Conservation (phyloP, 2,888 invertebrate genomes). For the Tachystola acroxantha region DNA sequence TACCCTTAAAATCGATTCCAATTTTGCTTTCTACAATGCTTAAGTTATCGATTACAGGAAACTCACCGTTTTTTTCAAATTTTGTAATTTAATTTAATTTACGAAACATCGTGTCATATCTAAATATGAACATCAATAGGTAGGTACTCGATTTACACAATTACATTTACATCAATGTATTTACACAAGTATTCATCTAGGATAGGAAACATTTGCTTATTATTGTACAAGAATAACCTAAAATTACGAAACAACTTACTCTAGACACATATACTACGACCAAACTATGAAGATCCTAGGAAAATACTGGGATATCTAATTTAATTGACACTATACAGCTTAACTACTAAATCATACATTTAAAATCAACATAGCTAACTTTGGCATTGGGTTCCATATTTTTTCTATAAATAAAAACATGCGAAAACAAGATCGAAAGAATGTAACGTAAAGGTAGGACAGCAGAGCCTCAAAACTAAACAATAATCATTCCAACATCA, state of each 20-base stretch:
- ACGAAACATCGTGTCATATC: slow-evolving; percentile 43
- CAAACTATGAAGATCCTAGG: slow-evolving; percentile 66
- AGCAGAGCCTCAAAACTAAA: slow-evolving; percentile 46
- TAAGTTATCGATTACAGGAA: slow-evolving; percentile 73
- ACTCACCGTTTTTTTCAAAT: slow-evolving; percentile 66
- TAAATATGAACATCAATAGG: slow-evolving; percentile 74
- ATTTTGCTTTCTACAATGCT: slow-evolving; percentile 68
- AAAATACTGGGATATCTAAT: slow-evolving; percentile 67
- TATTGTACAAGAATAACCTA: slow-evolving; percentile 63
- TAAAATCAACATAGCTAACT: slow-evolving; percentile 77
- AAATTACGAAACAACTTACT: slow-evolving; percentile 69
- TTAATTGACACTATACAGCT: slow-evolving; percentile 77
- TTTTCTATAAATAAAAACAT: slow-evolving; percentile 66
- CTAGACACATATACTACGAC: slow-evolving; percentile 63
- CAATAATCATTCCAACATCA: slow-evolving; percentile 53
- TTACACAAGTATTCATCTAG: slow-evolving; percentile 66
- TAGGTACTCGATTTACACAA: slow-evolving; percentile 71
- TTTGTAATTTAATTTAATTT: slow-evolving; percentile 42
- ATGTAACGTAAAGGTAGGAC: slow-evolving; percentile 48
- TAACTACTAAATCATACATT: slow-evolving; percentile 64
- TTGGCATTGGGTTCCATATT: slow-evolving; percentile 76
- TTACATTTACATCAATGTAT: slow-evolving; percentile 58
- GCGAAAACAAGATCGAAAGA: slow-evolving; percentile 67
- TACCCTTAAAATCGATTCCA: slow-evolving; percentile 61
- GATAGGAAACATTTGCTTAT: slow-evolving; percentile 75